phyloP scores from a whole-genome alignment of 1,140 invertebrate species.

The Bombus turneri region DNA sequence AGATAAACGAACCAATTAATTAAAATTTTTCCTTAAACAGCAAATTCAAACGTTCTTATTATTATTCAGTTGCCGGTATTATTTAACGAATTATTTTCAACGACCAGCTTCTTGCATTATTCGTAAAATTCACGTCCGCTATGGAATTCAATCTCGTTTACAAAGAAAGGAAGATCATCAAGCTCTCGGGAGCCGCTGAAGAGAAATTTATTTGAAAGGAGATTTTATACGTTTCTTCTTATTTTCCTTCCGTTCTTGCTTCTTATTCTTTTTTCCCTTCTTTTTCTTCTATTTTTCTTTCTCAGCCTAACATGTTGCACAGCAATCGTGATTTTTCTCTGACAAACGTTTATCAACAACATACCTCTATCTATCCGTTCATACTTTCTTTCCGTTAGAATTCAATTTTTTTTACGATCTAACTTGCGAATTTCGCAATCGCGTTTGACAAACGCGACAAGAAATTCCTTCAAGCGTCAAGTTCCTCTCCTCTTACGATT shows the following conservation, averaged over 20 bases:
- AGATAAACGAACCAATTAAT: slow-evolving; percentile 36
- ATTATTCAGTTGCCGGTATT: slow-evolving; percentile 16
- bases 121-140: slow-evolving; percentile 32
- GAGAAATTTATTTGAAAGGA: slow-evolving; percentile 50
- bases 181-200: slow-evolving; percentile 20
- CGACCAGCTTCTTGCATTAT: slow-evolving; percentile 23
- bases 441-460: background rate
- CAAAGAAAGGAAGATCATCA: slow-evolving; percentile 33
- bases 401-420: slow-evolving; percentile 17
- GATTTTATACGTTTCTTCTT: slow-evolving; percentile 17
- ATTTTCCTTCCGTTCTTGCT: background rate
- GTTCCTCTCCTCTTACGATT: background rate
- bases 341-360: slow-evolving; percentile 38
- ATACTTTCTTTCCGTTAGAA: background rate
- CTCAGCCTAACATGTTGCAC: slow-evolving; percentile 17
- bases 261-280: background rate
- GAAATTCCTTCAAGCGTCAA: background rate
- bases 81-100: slow-evolving; percentile 36
- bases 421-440: background rate
- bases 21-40: slow-evolving; percentile 30
- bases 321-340: slow-evolving; percentile 12
- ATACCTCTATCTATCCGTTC: background rate
- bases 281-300: background rate
- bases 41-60: background rate
- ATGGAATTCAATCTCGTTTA: slow-evolving; percentile 31